A percentile compares a stretch with the other conserved stretches of the same genome.
These are phyloP conservation scores for Tricholaema leucomelas DNA, from an alignment of 2,113 vertebrate species.

Conservation along the genomic window DNA sequence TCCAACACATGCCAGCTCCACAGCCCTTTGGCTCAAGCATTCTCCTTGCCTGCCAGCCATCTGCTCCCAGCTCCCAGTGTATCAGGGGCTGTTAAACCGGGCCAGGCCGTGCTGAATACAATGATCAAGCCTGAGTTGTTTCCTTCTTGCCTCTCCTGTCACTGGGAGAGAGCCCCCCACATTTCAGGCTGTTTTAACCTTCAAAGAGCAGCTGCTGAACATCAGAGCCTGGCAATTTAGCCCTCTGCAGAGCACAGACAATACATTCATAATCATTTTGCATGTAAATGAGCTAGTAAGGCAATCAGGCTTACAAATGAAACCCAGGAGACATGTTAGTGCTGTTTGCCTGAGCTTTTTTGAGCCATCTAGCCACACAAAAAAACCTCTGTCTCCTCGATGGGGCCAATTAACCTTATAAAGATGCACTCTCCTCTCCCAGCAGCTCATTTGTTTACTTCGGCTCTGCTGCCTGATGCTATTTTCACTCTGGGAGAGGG, in stretches of 20 bases:
- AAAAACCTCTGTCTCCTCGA: conserved; percentile 12
- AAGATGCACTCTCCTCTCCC: conserved; percentile 6
- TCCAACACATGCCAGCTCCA: background rate
- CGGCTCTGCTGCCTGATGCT: background rate
- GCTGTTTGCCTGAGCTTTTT: conserved; percentile 5
- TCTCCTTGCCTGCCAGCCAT: background rate
- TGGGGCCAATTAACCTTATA: conserved; percentile 19
- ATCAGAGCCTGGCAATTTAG: conserved; percentile 16
- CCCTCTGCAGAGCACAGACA: background rate
- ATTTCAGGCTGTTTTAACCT: background rate
- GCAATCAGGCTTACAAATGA: conserved; percentile 31
- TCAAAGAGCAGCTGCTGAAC: conserved; percentile 4
- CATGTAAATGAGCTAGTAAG: conserved; percentile 26
- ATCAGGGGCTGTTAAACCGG: background rate
- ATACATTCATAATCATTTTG: conserved; percentile 34
- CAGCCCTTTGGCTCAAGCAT: background rate
- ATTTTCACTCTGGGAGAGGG: background rate
- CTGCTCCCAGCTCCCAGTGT: background rate
- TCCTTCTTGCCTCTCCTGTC: background rate
- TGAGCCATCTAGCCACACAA: background rate
- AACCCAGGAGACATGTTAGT: conserved; percentile 18
- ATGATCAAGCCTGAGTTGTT: background rate
- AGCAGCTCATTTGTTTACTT: conserved; percentile 6
- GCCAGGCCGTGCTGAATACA: background rate
- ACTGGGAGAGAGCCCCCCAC: background rate